phyloP scores from a whole-genome alignment of 2,113 vertebrate species.

The Antennarius striatus region DNA sequence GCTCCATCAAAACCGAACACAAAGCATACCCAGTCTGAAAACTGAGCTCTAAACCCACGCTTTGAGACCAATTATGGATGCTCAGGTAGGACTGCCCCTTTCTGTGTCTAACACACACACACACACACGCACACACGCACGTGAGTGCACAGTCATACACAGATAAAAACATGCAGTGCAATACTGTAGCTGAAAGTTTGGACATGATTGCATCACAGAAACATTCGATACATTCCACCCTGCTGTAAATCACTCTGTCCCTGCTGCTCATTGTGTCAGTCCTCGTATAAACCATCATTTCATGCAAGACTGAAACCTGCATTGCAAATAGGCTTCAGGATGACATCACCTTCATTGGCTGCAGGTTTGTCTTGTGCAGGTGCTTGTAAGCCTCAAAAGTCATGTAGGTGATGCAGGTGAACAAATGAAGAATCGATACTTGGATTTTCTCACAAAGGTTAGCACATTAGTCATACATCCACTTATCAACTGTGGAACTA shows the following conservation, averaged over 20 bases:
- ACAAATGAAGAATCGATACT: not conserved
- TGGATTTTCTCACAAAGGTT: not conserved
- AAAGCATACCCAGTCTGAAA: slow-evolving; percentile 52
- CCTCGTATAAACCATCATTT: slow-evolving; percentile 21
- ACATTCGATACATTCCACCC: slow-evolving; percentile 28
- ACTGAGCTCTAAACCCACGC: slow-evolving; percentile 60
- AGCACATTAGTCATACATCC: not conserved
- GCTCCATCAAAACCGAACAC: slow-evolving; percentile 70
- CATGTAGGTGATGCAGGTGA: not conserved
- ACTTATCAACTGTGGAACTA: slow-evolving; percentile 12
- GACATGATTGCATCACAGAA: slow-evolving; percentile 51
- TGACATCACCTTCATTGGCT: not conserved
- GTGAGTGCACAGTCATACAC: slow-evolving; percentile 21
- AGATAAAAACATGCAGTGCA: slow-evolving; percentile 40
- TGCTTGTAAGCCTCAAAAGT: not conserved
- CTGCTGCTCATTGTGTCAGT: slow-evolving; percentile 5
- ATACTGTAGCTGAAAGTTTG: slow-evolving; percentile 32
- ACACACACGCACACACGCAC: slow-evolving; percentile 15
- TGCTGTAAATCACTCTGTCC: slow-evolving; percentile 13
- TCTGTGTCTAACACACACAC: slow-evolving; percentile 25
- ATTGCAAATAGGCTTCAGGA: not conserved
- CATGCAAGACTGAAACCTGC: not conserved
- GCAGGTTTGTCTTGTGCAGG: not conserved
- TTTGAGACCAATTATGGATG: slow-evolving; percentile 76
- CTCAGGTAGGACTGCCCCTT: slow-evolving; percentile 55